Evolutionary conservation across 2,113 vertebrate genomes (phyloP), one percentile per base, ranked within the genome.

Genomic region (Oceanites oceanicus): DNA sequence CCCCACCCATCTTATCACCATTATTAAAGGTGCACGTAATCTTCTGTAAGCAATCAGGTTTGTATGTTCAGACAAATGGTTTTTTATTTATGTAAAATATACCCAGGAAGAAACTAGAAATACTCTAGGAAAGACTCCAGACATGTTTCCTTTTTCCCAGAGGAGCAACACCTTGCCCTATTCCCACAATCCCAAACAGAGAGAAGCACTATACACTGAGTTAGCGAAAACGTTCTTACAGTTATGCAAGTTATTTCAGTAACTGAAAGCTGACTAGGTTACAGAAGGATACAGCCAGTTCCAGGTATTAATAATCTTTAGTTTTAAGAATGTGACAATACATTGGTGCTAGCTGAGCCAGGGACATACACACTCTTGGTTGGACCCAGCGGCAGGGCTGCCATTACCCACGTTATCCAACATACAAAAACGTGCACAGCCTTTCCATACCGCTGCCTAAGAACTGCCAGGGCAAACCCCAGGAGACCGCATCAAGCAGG

Each of bases 351-450:
- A 79, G 53, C 26, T 52, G 22, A 88, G 58, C 5, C 23, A 76
- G 18, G 18, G 49, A 65, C 56, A 63, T 6, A 49, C 5, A n/a
- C 10, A 4, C 9, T 78, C 52, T 29, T 50, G 70, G 47, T 2
- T 50, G 27, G 20, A 84, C 21, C 30, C 36, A 71, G 30, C 2
- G 6, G 67, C n/a, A 77, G 32, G 34, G 50, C 45, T 78, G 56
- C 17, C 65, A 53, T 22, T 88, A 70, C 59, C 40, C 45, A 66
- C 42, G 15, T n/a, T 16, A 75, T 10, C 30, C 49, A n/a, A 53
- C 9, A 68, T 1, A 42, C 7, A 72, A 44, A 90, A 84, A 30
- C 0, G 0, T 3, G 19, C 18, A 42, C 3, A 30, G 47, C 1
- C 0, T 42, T 84, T 63, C 53, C 1, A 0, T 42, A 50, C 26